These are phyloP conservation scores for Phrynocephalus vlangalii DNA, from an alignment of 2,797 vertebrate species.

Conservation along the genomic window DNA sequence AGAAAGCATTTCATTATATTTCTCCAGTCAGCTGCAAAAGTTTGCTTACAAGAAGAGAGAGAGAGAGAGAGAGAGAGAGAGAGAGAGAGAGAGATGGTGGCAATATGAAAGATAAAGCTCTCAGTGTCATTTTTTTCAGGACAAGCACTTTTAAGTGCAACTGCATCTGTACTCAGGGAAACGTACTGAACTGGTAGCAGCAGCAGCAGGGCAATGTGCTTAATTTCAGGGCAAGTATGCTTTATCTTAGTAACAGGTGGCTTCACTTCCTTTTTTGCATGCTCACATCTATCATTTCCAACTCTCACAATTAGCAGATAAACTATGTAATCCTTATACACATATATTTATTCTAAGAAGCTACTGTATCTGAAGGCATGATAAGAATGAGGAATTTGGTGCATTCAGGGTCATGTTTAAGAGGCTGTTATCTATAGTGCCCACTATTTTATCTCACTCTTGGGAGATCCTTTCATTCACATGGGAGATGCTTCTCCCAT, in stretches of 20 bases:
- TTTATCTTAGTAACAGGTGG: neutral
- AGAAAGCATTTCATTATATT: neutral
- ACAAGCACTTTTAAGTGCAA: neutral
- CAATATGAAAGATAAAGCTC: slow-evolving; percentile 8
- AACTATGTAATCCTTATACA: neutral
- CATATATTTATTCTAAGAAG: too few relatives aligned
- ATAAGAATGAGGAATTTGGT: too few relatives aligned
- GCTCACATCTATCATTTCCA: neutral
- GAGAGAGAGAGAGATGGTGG: neutral
- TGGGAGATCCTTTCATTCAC: too few relatives aligned
- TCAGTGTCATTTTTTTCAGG: neutral
- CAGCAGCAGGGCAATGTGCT: neutral
- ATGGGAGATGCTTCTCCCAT: too few relatives aligned
- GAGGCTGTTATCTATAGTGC: too few relatives aligned
- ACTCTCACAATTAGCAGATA: neutral
- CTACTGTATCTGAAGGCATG: neutral
- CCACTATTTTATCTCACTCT: too few relatives aligned
- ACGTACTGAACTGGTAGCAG: neutral
- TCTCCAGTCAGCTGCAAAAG: neutral
- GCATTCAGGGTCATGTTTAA: too few relatives aligned
- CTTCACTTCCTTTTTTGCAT: neutral
- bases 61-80: too few relatives aligned
- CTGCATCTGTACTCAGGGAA: neutral
- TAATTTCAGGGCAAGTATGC: neutral
- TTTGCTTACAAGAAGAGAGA: neutral